These are phyloP conservation scores for Hylaeus volcanicus DNA, from an alignment of 1,140 invertebrate species.

Conservation along the genomic window DNA sequence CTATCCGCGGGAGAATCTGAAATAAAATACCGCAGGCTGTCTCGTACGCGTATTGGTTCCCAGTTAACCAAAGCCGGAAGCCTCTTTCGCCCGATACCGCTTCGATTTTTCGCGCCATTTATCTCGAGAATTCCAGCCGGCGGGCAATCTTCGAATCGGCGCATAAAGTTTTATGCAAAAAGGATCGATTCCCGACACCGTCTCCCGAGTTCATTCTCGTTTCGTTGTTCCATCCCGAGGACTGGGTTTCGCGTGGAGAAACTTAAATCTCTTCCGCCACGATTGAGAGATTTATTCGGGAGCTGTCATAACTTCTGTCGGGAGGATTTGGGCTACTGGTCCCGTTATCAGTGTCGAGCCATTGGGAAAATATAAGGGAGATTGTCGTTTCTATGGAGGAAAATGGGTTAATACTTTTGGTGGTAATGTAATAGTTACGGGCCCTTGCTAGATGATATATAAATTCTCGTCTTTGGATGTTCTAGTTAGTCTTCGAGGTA, in stretches of 20 bases:
- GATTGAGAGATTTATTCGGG: slow-evolving; percentile 38
- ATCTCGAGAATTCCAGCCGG: slow-evolving; percentile 22
- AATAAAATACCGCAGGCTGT: slow-evolving; percentile 10
- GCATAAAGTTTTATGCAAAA: slow-evolving; percentile 58
- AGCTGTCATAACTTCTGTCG: no score
- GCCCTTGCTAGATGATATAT: no score
- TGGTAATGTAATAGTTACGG: no score
- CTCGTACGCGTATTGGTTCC: not conserved
- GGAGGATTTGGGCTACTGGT: no score
- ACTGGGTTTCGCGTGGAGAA: slow-evolving; percentile 9
- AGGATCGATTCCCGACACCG: slow-evolving; percentile 38
- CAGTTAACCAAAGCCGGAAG: not conserved
- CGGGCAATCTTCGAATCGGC: slow-evolving; percentile 38
- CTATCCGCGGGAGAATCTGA: not conserved
- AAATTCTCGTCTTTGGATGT: no score
- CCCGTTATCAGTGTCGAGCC: no score
- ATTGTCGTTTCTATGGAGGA: no score
- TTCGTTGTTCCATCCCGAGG: slow-evolving; percentile 25
- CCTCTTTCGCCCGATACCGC: not conserved
- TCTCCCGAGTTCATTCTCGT: slow-evolving; percentile 53
- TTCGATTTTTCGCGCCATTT: slow-evolving; percentile 61
- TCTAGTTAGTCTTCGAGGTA: no score
- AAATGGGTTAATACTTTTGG: no score
- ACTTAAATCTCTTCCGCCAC: slow-evolving; percentile 53
- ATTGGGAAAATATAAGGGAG: no score